A percentile compares a stretch with the other conserved stretches of the same genome.
phyloP scores from a whole-genome alignment of 2,113 vertebrate species.

The Apodemus speciosus region DNA sequence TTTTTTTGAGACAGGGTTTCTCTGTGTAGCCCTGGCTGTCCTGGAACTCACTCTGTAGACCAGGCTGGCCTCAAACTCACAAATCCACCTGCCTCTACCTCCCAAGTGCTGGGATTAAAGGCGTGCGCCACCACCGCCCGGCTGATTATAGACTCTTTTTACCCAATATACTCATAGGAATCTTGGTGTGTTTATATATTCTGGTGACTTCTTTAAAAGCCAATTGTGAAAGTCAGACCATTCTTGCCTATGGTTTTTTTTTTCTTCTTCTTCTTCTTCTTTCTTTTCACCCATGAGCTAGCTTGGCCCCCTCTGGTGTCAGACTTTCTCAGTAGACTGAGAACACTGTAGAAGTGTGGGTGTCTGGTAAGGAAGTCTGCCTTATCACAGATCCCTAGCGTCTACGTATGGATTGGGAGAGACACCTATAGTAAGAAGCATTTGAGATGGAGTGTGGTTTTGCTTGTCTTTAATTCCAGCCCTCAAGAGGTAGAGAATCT shows the following conservation, averaged over 20 bases:
- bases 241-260: background rate
- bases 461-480: background rate
- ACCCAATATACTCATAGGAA: background rate
- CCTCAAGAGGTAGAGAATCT: background rate
- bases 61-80: too few species aligned
- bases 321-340: too few species aligned
- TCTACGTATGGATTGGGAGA: background rate
- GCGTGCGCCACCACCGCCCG: too few species aligned
- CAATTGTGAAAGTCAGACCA: background rate
- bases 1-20: too few species aligned
- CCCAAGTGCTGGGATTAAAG: too few species aligned
- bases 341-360: background rate
- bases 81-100: too few species aligned
- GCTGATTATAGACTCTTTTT: too few species aligned
- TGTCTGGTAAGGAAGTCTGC: background rate
- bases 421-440: background rate
- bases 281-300: background rate
- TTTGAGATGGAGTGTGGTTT: background rate
- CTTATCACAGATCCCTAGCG: background rate
- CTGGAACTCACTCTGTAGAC: too few species aligned
- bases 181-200: background rate
- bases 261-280: too few species aligned
- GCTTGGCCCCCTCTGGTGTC: background rate
- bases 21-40: too few species aligned
- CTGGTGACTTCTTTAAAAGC: background rate